Evolutionary conservation across 2,888 invertebrate genomes (phyloP), one percentile per base, ranked within the genome.

Genomic region (Myopa testacea): DNA sequence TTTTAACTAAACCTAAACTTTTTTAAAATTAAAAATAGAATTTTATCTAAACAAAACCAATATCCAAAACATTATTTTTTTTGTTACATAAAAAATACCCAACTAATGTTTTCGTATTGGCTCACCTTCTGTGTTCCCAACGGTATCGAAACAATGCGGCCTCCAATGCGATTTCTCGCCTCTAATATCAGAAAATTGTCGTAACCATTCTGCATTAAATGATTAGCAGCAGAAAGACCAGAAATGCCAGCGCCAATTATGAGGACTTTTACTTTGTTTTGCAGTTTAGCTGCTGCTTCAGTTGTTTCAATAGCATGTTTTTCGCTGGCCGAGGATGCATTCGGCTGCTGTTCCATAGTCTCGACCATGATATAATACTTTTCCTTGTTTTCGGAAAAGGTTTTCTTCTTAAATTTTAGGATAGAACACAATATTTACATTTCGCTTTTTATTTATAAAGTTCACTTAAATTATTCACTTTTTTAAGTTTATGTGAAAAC

Each of bases 201-300:
- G 89, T 93, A 93, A 79, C 94, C 94, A 90, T 95, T 95, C 90
- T 95, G 95, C 16, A 93, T 88, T 81, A 96, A 91, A 88, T 95
- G 93, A 90, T 94, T 94, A 73, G 96, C 96, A 77, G 96, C 95
- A 70, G 96, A 93, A 74, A 96, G 90, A 67, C 96, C 96, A 80
- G 96, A 95, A 87, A 89, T 87, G 67, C 96, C 96, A 83, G 93
- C 96, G 70, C 96, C 96, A 84, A 96, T 92, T 85, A 96, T 95
- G 83, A 95, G 90, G 82, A 95, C 92, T 91, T 95, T 94, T 85
- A 92, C 93, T 86, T 91, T 91, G 79, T 82, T 83, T 50, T 76
- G 80, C 45, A 71, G 81, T 67, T 74, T 55, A 50, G 60, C 81
- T 60, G 76, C 72, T 69, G 60, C 37, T 52, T 79, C 80, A 34